Conservation (phyloP, 1,140 invertebrate genomes). For the Ectropis grisescens region DNA sequence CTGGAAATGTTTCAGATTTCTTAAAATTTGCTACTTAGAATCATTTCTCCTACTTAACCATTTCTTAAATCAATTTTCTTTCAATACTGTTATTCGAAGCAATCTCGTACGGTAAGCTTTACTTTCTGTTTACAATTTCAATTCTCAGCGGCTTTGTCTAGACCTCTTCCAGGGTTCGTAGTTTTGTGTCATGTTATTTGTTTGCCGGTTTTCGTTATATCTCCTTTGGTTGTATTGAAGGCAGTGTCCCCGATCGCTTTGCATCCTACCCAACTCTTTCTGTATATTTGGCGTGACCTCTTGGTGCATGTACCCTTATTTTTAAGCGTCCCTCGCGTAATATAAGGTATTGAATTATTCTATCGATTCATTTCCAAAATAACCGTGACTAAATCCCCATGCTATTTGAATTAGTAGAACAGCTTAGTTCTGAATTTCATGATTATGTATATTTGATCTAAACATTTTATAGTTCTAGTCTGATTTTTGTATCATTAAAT, state of each 20-base stretch:
- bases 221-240: conserved; percentile 67
- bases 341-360: conserved; percentile 21
- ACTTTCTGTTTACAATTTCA: conserved; percentile 23
- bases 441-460: neutral
- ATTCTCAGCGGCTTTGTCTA: conserved; percentile 33
- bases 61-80: conserved; percentile 21
- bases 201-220: conserved; percentile 45
- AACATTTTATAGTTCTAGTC: conserved; percentile 9
- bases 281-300: conserved; percentile 66
- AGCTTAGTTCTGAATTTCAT: conserved; percentile 40
- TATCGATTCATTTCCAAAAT: conserved; percentile 22
- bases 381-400: conserved; percentile 31
- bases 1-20: conserved; percentile 26
- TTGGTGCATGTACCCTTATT: conserved; percentile 58
- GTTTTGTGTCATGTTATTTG: conserved; percentile 40
- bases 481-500: conserved; percentile 33
- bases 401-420: conserved; percentile 39
- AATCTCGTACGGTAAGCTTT: conserved; percentile 36
- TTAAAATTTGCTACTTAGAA: too few relatives aligned
- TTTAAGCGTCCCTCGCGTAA: conserved; percentile 17
- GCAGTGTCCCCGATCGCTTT: conserved; percentile 69
- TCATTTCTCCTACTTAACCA: too few relatives aligned
- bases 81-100: conserved; percentile 28
- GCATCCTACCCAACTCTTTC: conserved; percentile 59
- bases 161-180: conserved; percentile 30